Evolutionary conservation across 2,888 invertebrate genomes (phyloP).

Genomic region (Lumbricus terrestris): DNA sequence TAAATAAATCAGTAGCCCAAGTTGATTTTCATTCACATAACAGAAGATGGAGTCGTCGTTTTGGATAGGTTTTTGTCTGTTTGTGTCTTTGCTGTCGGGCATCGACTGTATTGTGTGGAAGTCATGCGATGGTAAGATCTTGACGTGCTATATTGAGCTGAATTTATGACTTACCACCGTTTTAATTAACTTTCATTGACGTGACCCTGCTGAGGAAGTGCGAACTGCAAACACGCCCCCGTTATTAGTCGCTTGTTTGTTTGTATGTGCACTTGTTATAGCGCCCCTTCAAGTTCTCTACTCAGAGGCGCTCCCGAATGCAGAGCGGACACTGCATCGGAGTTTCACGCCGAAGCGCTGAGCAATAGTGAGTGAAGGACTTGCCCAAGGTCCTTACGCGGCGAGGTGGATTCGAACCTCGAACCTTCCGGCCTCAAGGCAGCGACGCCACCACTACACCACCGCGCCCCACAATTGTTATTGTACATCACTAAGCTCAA

Average conservation of each 20-base stretch:
- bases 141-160: not conserved
- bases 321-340: too few relatives aligned
- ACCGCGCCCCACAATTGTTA: too few relatives aligned
- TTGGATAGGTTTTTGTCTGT: not conserved
- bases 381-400: too few relatives aligned
- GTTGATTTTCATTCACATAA: not conserved
- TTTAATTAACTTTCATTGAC: not conserved
- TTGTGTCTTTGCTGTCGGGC: not conserved
- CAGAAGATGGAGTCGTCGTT: not conserved
- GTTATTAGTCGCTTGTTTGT: not conserved
- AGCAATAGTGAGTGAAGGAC: too few relatives aligned
- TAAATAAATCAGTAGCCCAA: not conserved
- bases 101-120: not conserved
- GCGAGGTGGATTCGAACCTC: too few relatives aligned
- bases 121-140: conserved; percentile 7
- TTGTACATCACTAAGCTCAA: too few relatives aligned
- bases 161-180: not conserved
- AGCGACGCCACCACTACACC: too few relatives aligned
- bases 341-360: too few relatives aligned
- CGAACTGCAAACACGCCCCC: not conserved
- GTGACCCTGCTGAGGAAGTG: not conserved
- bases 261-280: too few relatives aligned
- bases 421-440: too few relatives aligned
- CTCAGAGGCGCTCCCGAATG: too few relatives aligned
- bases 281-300: too few relatives aligned